Percentiles rank a stretch among this genome's conserved stretches.
phyloP scores from a whole-genome alignment of 2,888 invertebrate species.

The Stomorhina lunata region DNA sequence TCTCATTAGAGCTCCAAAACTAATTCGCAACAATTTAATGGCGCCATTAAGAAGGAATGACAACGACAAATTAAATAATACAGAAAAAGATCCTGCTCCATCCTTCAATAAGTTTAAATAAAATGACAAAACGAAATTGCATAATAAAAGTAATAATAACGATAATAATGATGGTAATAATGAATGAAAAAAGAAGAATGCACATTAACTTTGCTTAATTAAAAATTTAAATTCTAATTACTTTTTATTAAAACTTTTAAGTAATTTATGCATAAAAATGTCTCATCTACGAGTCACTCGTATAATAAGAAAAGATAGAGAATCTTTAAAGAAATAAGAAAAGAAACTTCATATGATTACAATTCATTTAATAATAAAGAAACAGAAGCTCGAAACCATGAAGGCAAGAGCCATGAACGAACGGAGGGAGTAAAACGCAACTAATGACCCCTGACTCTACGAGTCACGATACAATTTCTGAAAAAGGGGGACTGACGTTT shows the following conservation, averaged over 20 bases:
- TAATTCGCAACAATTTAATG: conserved; percentile 18
- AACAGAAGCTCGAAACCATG: conserved; percentile 49
- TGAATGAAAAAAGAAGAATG: conserved; percentile 37
- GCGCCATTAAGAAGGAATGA: conserved; percentile 19
- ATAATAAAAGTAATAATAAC: conserved; percentile 26
- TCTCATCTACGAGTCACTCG: conserved; percentile 39
- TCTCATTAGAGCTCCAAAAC: not conserved
- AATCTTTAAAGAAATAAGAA: not conserved
- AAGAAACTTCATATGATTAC: conserved; percentile 47
- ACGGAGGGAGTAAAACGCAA: conserved; percentile 24
- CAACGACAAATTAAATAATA: conserved; percentile 19
- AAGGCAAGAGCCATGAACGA: not conserved
- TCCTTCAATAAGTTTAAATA: conserved; percentile 12
- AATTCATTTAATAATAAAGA: conserved; percentile 59
- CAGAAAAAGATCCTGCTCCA: too few relatives aligned
- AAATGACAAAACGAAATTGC: conserved; percentile 43
- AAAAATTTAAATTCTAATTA: conserved; percentile 65
- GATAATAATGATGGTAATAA: conserved; percentile 11
- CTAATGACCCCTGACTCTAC: conserved; percentile 55
- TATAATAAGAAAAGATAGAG: not conserved
- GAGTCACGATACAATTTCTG: not conserved
- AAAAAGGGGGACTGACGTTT: conserved; percentile 1
- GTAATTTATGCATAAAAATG: conserved; percentile 61
- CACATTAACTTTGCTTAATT: conserved; percentile 64
- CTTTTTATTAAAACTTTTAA: conserved; percentile 65